Evolutionary conservation across 2,113 vertebrate genomes (phyloP).

Genomic region (Cranoglanis bouderius): DNA sequence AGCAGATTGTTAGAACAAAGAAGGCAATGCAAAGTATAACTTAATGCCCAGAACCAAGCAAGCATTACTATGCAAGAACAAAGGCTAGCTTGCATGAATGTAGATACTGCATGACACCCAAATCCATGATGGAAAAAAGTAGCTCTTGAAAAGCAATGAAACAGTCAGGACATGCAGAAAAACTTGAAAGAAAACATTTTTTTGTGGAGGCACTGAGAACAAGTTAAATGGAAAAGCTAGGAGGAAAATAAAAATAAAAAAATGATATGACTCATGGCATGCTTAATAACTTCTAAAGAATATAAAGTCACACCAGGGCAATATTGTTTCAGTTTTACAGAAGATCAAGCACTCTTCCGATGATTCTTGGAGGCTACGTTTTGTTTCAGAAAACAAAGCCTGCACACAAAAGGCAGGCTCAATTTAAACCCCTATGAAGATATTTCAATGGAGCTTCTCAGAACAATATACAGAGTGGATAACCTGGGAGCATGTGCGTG

Average conservation of each 20-base stretch:
- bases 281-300: neutral
- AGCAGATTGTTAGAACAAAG: conserved; percentile 48
- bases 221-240: neutral
- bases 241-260: neutral
- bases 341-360: neutral
- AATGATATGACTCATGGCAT: neutral
- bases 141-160: conserved; percentile 15
- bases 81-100: neutral
- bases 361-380: neutral
- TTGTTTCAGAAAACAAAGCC: neutral
- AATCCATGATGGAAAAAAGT: conserved; percentile 25
- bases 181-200: neutral
- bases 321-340: neutral
- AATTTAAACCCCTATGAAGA: conserved; percentile 32
- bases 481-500: neutral
- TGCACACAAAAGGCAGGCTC: neutral
- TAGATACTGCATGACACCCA: conserved; percentile 36
- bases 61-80: conserved; percentile 21
- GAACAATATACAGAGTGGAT: conserved; percentile 21
- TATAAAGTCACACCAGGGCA: neutral
- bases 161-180: conserved; percentile 32
- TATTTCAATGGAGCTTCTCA: conserved; percentile 9
- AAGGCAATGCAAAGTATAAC: neutral
- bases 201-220: neutral
- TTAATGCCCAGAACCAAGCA: neutral